Conservation (phyloP, 2,888 invertebrate genomes). For the Xylota segnis region DNA sequence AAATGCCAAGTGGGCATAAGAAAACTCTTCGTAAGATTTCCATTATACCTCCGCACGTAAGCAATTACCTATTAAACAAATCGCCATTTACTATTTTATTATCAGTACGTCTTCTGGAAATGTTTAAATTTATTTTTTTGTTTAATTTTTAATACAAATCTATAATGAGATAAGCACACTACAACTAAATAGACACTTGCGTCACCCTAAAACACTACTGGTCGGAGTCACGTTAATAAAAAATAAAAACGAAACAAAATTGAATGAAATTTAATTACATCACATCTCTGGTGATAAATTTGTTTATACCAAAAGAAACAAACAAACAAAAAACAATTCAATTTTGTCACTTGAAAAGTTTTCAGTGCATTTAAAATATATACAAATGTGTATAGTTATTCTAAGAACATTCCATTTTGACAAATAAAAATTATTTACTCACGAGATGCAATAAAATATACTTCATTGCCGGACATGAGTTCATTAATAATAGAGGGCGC, state of each 20-base stretch:
- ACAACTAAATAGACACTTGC: not conserved
- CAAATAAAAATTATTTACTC: constrained; percentile 59
- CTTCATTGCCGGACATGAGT: constrained; percentile 62
- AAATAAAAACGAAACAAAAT: not conserved
- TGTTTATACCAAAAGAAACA: not conserved
- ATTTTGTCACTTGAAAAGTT: not conserved
- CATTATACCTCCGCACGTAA: no score
- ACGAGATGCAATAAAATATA: constrained; percentile 69
- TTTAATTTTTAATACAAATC: not conserved
- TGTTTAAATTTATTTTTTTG: not conserved
- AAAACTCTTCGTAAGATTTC: no score
- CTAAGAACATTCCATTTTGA: constrained; percentile 25
- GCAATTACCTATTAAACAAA: not conserved
- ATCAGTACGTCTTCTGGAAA: not conserved
- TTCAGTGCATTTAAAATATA: not conserved
- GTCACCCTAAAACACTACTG: not conserved
- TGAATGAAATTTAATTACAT: not conserved
- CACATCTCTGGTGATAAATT: not conserved
- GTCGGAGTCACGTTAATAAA: no score
- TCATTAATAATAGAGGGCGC: not conserved
- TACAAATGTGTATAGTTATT: not conserved
- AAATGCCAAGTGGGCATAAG: no score
- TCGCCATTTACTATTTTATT: constrained; percentile 4
- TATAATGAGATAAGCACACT: not conserved
- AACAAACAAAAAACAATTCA: not conserved